These are phyloP conservation scores for Nebria ingens DNA, from an alignment of 1,140 invertebrate genomes.

Conservation along the genomic window DNA sequence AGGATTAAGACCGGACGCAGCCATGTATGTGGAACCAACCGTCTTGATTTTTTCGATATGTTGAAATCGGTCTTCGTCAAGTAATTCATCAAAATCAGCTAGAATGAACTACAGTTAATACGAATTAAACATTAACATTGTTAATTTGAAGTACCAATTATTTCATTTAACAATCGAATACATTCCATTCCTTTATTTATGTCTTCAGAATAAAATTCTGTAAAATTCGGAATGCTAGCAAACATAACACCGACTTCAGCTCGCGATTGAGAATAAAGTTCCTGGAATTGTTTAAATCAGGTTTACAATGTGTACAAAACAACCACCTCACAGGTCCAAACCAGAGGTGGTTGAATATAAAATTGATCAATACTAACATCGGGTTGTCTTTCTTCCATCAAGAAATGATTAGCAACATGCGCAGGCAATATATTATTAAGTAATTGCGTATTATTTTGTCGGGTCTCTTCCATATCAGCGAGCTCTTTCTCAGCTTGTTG, in stretches of 20 bases:
- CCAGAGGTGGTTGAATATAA: too few relatives aligned
- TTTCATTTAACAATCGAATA: slow-evolving; percentile 94
- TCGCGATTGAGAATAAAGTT: slow-evolving; percentile 89
- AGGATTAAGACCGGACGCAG: slow-evolving; percentile 89
- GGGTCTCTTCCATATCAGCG: slow-evolving; percentile 81
- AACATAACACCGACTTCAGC: slow-evolving; percentile 94
- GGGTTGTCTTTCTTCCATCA: slow-evolving; percentile 60
- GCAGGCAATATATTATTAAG: slow-evolving; percentile 91
- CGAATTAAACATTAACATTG: slow-evolving; percentile 11
- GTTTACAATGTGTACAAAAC: too few relatives aligned
- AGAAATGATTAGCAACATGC: slow-evolving; percentile 90
- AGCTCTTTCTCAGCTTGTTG: slow-evolving; percentile 83
- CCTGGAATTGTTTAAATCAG: slow-evolving; percentile 47
- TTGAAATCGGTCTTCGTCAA: slow-evolving; percentile 80
- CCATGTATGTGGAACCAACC: slow-evolving; percentile 96
- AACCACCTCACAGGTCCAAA: too few relatives aligned
- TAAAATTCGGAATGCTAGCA: slow-evolving; percentile 96
- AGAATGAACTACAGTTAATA: slow-evolving; percentile 16
- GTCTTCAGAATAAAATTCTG: slow-evolving; percentile 96
- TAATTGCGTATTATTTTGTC: slow-evolving; percentile 74
- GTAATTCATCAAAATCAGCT: slow-evolving; percentile 86
- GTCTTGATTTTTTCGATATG: slow-evolving; percentile 99
- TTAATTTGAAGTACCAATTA: slow-evolving; percentile 62
- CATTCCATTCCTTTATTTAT: slow-evolving; percentile 95
- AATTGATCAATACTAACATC: slow-evolving; percentile 51